Conservation (phyloP, 1,140 invertebrate genomes). For the Druon quercuslanigerum region DNA sequence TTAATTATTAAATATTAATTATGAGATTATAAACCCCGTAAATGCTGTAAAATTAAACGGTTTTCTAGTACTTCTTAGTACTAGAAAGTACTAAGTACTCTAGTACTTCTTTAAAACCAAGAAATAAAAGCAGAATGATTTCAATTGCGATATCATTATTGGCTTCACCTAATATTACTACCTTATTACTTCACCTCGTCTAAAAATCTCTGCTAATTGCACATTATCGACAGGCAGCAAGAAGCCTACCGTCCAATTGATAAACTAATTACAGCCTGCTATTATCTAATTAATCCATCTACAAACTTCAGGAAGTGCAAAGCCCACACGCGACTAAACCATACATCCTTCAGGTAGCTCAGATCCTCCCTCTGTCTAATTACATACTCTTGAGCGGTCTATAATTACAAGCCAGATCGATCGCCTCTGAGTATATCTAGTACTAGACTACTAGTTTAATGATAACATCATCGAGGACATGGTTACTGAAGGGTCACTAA, state of each 20-base stretch:
- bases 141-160: no score
- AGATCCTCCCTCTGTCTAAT: background rate
- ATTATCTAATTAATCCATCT: background rate
- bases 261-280: background rate
- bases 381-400: background rate
- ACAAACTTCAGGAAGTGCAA: conserved; percentile 6
- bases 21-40: no score
- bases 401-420: background rate
- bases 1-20: no score
- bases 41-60: no score
- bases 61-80: no score
- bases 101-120: no score
- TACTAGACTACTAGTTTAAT: background rate
- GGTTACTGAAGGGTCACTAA: conserved; percentile 42
- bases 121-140: no score
- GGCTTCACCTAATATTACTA: no score
- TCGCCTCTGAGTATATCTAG: background rate
- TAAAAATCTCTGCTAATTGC: no score
- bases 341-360: background rate
- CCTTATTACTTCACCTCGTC: no score
- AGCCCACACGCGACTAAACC: background rate
- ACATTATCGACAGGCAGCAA: no score
- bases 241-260: background rate
- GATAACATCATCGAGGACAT: background rate
- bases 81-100: no score